A percentile compares a stretch with the other conserved stretches of the same genome.
Conservation (phyloP, 2,888 invertebrate species). For the Anoplius nigerrimus region DNA sequence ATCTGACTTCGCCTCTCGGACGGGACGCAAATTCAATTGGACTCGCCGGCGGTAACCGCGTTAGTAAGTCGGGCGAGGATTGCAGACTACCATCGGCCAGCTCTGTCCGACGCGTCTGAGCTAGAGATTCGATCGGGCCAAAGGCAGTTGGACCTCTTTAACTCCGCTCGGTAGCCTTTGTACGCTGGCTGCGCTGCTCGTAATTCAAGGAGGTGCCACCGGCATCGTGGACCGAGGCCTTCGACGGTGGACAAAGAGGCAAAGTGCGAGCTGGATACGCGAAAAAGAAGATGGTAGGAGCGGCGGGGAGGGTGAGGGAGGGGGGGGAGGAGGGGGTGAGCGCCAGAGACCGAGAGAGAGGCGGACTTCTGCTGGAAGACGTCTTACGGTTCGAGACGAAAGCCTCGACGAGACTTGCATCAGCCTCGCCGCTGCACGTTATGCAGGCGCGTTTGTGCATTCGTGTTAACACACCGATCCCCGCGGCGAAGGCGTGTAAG, state of each 20-base stretch:
- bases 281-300: conserved; percentile 3
- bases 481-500: conserved; percentile 23
- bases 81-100: not conserved
- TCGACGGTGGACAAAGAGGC: not conserved
- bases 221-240: not conserved
- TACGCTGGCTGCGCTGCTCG: conserved; percentile 2
- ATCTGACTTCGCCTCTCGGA: too few relatives aligned
- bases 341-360: conserved; percentile 11
- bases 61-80: conserved; percentile 8
- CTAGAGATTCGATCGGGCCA: not conserved
- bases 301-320: not conserved
- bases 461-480: conserved; percentile 4
- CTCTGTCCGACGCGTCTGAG: not conserved
- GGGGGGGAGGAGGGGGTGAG: not conserved
- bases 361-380: too few relatives aligned
- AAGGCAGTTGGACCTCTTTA: conserved; percentile 4
- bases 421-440: conserved; percentile 24
- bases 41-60: conserved; percentile 1
- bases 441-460: conserved; percentile 13
- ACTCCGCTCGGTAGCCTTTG: conserved; percentile 5
- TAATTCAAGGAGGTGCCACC: conserved; percentile 20
- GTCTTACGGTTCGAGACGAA: conserved; percentile 25
- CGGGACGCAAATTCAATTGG: too few relatives aligned
- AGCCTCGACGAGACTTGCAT: conserved; percentile 34
- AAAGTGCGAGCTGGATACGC: not conserved